Evolutionary conservation across 64 coral and sea anemone genomes (phyloP).

Genomic region (Cladopsammia gracilis): DNA sequence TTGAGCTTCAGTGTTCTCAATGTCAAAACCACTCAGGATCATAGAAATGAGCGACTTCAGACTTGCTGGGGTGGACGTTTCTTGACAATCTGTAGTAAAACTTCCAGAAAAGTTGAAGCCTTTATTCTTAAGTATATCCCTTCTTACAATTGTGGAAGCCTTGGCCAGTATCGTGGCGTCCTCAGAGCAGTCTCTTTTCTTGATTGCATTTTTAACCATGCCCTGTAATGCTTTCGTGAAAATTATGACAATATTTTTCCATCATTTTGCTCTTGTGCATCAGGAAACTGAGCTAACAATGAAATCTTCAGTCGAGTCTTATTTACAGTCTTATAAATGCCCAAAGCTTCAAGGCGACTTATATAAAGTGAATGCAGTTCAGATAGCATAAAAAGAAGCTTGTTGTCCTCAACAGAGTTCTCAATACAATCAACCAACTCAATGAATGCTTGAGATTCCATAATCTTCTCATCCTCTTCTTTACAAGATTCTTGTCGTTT

Average conservation of each 20-base stretch:
- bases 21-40: constrained; percentile 58
- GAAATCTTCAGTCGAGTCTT: constrained; percentile 80
- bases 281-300: constrained; percentile 59
- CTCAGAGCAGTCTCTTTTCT: constrained; percentile 67
- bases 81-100: constrained; percentile 62
- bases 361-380: constrained; percentile 68
- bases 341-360: constrained; percentile 48
- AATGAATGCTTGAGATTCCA: constrained; percentile 51
- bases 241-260: constrained; percentile 67
- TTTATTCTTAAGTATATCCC: constrained; percentile 68
- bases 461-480: constrained; percentile 52
- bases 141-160: constrained; percentile 52
- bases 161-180: constrained; percentile 79
- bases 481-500: constrained; percentile 45
- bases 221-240: constrained; percentile 58
- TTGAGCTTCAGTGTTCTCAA: constrained; percentile 66
- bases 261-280: constrained; percentile 63
- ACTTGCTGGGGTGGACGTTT: constrained; percentile 63
- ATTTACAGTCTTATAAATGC: constrained; percentile 62
- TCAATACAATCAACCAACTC: constrained; percentile 58
- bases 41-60: constrained; percentile 72
- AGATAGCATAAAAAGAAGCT: constrained; percentile 35
- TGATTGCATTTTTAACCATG: constrained; percentile 59
- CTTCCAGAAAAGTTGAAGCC: constrained; percentile 63
- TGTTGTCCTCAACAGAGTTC: constrained; percentile 51